Conservation (phyloP, 2,888 invertebrate species). For the Oeneis ivallda region DNA sequence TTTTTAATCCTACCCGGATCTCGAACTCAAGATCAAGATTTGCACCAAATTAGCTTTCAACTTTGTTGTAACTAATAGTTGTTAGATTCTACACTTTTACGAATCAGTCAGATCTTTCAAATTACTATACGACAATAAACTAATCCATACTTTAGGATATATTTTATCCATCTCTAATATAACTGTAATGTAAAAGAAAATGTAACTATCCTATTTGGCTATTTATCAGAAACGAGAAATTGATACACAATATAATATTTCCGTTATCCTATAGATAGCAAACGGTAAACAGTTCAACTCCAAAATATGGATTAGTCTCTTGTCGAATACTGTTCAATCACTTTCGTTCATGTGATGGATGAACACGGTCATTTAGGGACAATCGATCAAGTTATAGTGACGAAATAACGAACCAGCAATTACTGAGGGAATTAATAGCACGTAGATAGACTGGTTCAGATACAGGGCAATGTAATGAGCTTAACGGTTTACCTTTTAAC, state of each 20-base stretch:
- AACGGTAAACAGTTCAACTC: slow-evolving; percentile 16
- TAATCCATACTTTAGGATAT: too few relatives aligned
- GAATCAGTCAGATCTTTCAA: too few relatives aligned
- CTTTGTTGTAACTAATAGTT: too few relatives aligned
- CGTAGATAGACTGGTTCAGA: background rate
- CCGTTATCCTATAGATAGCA: background rate
- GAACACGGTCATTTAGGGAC: slow-evolving; percentile 35
- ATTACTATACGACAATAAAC: too few relatives aligned
- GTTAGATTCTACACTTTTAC: too few relatives aligned
- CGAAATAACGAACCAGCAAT: slow-evolving; percentile 32
- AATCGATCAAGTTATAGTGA: slow-evolving; percentile 36
- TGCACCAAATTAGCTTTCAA: too few relatives aligned
- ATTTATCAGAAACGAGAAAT: background rate
- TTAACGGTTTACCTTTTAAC: slow-evolving; percentile 12
- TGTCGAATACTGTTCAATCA: slow-evolving; percentile 36
- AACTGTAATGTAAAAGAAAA: too few relatives aligned
- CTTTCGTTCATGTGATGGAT: slow-evolving; percentile 36
- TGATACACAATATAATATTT: background rate
- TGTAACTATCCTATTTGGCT: too few relatives aligned
- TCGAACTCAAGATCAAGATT: too few relatives aligned
- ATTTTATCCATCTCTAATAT: too few relatives aligned
- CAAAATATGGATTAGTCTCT: slow-evolving; percentile 19
- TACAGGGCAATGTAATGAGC: slow-evolving; percentile 2
- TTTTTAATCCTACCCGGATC: too few relatives aligned
- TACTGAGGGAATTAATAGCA: slow-evolving; percentile 14